Conservation (phyloP, 2,888 invertebrate genomes). For the Drosophila anceps region DNA sequence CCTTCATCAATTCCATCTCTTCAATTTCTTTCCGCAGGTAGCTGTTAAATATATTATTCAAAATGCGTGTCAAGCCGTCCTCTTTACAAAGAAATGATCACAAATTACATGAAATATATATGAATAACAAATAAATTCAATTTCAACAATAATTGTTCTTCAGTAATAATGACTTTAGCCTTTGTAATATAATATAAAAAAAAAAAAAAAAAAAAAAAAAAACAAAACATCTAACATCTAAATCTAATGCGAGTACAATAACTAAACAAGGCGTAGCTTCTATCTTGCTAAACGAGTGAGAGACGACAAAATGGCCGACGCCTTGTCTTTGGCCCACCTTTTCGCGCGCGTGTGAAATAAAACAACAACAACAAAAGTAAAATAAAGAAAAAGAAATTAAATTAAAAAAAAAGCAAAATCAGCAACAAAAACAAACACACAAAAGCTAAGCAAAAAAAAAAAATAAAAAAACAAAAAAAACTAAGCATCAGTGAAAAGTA, state of each 20-base stretch:
- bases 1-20: constrained; percentile 1
- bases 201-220: too few species aligned
- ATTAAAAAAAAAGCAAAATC: constrained; percentile 7
- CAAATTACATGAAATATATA: constrained; percentile 33
- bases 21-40: constrained; percentile 38
- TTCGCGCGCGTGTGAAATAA: constrained; percentile 74
- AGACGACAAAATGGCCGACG: constrained; percentile 45
- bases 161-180: constrained; percentile 30
- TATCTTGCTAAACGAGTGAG: constrained; percentile 49
- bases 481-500: constrained; percentile 51
- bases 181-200: constrained; percentile 13
- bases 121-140: constrained; percentile 44
- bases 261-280: constrained; percentile 47
- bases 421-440: constrained; percentile 20
- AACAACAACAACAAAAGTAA: constrained; percentile 17
- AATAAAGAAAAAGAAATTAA: constrained; percentile 3
- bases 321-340: constrained; percentile 66
- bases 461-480: constrained; percentile 14
- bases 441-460: constrained; percentile 15
- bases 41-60: constrained; percentile 55
- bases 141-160: constrained; percentile 45
- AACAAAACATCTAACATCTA: too few species aligned
- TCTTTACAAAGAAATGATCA: constrained; percentile 72
- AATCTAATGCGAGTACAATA: constrained; percentile 49
- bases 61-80: constrained; percentile 78